These are phyloP conservation scores for Hetaerina titia DNA, from an alignment of 2,888 invertebrate species.

Conservation along the genomic window DNA sequence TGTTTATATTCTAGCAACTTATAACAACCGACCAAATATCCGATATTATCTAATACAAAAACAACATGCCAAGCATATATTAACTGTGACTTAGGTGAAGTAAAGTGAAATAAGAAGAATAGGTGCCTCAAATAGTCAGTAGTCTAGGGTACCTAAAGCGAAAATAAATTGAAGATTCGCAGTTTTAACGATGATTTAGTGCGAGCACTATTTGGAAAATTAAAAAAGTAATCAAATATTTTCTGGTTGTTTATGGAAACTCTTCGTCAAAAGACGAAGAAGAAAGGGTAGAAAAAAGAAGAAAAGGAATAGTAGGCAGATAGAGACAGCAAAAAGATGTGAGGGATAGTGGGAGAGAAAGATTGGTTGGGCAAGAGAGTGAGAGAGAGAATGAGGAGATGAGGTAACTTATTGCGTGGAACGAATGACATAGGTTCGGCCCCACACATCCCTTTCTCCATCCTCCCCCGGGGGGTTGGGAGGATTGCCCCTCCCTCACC, in stretches of 20 bases:
- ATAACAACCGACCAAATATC: too few relatives aligned
- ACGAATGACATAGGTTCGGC: slow-evolving; percentile 61
- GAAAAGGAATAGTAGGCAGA: background rate
- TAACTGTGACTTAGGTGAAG: too few relatives aligned
- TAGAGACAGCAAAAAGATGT: background rate
- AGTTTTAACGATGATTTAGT: background rate
- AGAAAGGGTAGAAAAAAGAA: background rate
- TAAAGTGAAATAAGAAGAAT: too few relatives aligned
- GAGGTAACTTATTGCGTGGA: slow-evolving; percentile 66
- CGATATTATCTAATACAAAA: too few relatives aligned
- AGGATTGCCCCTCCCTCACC: background rate
- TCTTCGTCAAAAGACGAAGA: background rate
- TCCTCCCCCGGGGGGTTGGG: background rate
- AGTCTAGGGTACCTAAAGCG: too few relatives aligned
- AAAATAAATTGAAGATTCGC: background rate
- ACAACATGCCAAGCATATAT: too few relatives aligned
- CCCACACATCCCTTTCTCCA: slow-evolving; percentile 48
- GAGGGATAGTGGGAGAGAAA: background rate
- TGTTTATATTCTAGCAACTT: too few relatives aligned
- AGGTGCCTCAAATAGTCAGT: too few relatives aligned
- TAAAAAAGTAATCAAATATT: too few relatives aligned
- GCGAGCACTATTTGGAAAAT: background rate
- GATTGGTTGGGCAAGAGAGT: background rate
- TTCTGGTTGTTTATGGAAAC: background rate
- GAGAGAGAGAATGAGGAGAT: background rate